Conservation (phyloP, 2,888 invertebrate genomes). For the Bellardia pandia region DNA sequence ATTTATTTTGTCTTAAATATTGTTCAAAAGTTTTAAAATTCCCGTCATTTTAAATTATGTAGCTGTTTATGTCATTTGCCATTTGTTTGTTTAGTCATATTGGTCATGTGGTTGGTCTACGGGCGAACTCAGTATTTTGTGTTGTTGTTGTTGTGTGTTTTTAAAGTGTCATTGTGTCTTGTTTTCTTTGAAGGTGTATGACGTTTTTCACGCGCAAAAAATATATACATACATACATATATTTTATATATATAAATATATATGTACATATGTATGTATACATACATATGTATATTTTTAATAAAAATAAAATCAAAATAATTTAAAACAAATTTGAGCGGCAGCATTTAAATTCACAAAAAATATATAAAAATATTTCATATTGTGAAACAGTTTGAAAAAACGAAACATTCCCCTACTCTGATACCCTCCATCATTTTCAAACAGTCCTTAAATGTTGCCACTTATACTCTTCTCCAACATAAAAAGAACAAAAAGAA, state of each 20-base stretch:
- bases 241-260: not conserved
- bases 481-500: not conserved
- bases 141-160: not conserved
- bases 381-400: no score
- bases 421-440: not conserved
- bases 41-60: not conserved
- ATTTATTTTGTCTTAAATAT: no score
- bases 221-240: not conserved
- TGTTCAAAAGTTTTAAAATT: no score
- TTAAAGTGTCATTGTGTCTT: slow-evolving; percentile 16
- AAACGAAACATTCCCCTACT: not conserved
- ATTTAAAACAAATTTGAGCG: no score
- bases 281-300: no score
- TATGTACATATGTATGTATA: no score
- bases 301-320: not conserved
- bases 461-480: not conserved
- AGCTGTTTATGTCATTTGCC: not conserved
- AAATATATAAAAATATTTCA: no score
- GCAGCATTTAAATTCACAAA: no score
- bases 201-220: slow-evolving; percentile 18
- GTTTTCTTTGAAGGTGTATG: slow-evolving; percentile 5
- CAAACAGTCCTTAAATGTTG: not conserved
- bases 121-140: not conserved
- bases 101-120: not conserved
- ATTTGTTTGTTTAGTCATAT: not conserved